Evolutionary conservation across 2,888 invertebrate species (phyloP).

Genomic region (Melinaea marsaeus): DNA sequence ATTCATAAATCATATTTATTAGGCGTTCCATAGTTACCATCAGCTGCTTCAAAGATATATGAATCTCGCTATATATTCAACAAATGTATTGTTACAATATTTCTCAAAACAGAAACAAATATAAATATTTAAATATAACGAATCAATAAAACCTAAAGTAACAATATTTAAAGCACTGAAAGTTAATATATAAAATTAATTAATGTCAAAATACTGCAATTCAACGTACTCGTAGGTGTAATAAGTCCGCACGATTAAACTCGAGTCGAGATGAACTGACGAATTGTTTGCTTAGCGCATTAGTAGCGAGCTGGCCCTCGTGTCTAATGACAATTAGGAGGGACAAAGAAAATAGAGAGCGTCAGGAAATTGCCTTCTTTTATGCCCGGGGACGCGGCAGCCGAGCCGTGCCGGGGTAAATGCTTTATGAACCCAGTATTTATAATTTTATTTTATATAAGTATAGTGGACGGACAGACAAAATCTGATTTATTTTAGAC

Average conservation of each 20-base stretch:
- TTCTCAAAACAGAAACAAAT: too few relatives aligned
- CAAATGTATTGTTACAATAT: too few relatives aligned
- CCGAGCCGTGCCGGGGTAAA: conserved; percentile 2
- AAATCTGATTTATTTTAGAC: not conserved
- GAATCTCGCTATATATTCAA: too few relatives aligned
- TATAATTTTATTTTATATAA: conserved; percentile 6
- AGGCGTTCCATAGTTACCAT: too few relatives aligned
- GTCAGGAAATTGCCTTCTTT: conserved; percentile 30
- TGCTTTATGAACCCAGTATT: conserved; percentile 3
- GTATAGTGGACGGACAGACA: not conserved
- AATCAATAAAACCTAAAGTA: too few relatives aligned
- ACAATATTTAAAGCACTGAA: too few relatives aligned
- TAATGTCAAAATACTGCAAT: conserved; percentile 5
- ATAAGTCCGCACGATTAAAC: conserved; percentile 14
- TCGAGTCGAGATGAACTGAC: conserved; percentile 17
- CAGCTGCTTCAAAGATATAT: too few relatives aligned
- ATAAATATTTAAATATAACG: too few relatives aligned
- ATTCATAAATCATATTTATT: too few relatives aligned
- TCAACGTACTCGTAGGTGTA: conserved; percentile 7
- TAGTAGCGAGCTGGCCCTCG: conserved; percentile 26
- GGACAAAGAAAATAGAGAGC: conserved; percentile 30
- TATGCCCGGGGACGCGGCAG: conserved; percentile 13
- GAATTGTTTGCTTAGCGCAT: conserved; percentile 28
- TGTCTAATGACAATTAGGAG: conserved; percentile 31
- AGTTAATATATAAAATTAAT: not conserved